Evolutionary conservation across 1,140 invertebrate species (phyloP).

Genomic region (Luehdorfia chinensis): DNA sequence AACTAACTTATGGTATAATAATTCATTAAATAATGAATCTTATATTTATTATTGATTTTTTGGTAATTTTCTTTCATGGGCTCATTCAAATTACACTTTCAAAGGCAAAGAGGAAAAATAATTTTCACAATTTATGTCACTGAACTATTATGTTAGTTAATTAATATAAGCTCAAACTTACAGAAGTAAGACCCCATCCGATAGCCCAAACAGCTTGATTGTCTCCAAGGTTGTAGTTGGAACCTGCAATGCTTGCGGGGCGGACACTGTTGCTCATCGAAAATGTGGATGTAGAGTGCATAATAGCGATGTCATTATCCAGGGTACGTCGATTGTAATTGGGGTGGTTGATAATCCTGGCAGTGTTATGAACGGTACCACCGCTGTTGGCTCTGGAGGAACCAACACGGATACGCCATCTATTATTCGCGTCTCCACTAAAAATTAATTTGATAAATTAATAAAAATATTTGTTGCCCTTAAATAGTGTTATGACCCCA

Average conservation of each 20-base stretch:
- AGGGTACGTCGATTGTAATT: conserved; percentile 18
- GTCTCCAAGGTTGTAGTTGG: conserved; percentile 35
- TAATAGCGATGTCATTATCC: conserved; percentile 80
- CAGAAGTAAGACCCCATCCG: conserved; percentile 78
- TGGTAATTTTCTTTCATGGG: no score
- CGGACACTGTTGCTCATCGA: conserved; percentile 28
- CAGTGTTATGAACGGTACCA: conserved; percentile 25
- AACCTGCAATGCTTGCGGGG: conserved; percentile 29
- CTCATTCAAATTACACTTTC: no score
- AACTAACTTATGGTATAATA: no score
- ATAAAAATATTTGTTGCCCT: not conserved
- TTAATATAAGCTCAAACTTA: conserved; percentile 42
- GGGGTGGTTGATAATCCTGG: conserved; percentile 29
- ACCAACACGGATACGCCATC: conserved; percentile 36
- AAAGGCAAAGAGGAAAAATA: no score
- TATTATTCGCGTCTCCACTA: conserved; percentile 15
- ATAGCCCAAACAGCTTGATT: conserved; percentile 67
- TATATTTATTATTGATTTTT: no score
- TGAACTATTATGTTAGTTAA: no score
- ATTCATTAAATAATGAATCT: no score
- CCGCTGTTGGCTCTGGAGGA: conserved; percentile 35
- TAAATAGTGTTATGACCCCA: no score
- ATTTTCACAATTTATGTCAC: no score
- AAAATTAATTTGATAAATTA: conserved; percentile 13
- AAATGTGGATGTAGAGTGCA: conserved; percentile 39